Evolutionary conservation across 2,113 vertebrate genomes (phyloP).

Genomic region (Athene noctua): DNA sequence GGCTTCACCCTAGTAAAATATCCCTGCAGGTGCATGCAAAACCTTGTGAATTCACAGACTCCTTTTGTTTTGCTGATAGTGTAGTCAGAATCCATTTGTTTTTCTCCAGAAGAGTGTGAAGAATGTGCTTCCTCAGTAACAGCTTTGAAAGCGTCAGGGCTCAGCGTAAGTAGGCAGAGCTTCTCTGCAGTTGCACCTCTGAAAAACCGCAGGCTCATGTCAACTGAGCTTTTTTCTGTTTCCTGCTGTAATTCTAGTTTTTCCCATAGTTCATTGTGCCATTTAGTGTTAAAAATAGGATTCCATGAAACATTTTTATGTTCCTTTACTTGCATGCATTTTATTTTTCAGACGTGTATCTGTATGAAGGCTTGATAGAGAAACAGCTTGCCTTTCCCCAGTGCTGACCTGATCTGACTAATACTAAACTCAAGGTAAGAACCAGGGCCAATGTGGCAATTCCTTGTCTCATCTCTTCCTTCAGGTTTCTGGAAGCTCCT

Average conservation of each 20-base stretch:
- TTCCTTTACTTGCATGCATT: not conserved
- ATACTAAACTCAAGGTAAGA: not conserved
- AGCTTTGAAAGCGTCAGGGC: not conserved
- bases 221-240: not conserved
- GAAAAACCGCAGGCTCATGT: not conserved
- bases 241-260: not conserved
- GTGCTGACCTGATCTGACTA: not conserved
- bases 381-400: not conserved
- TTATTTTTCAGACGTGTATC: not conserved
- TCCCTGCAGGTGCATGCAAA: not conserved
- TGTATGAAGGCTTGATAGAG: not conserved
- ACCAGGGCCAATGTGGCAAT: not conserved
- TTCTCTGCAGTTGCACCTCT: not conserved
- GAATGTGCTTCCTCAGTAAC: not conserved
- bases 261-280: not conserved
- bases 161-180: not conserved
- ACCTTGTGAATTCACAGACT: not conserved
- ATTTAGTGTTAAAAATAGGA: constrained; percentile 29
- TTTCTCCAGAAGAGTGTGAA: not conserved
- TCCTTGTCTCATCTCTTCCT: not conserved
- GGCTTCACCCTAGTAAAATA: not conserved
- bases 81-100: not conserved
- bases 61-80: not conserved
- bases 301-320: not conserved
- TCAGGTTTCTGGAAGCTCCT: not conserved